A percentile compares a stretch with the other conserved stretches of the same genome.
These are phyloP conservation scores for Drosophila prosaltans DNA, from an alignment of 1,140 invertebrate species.

Conservation along the genomic window DNA sequence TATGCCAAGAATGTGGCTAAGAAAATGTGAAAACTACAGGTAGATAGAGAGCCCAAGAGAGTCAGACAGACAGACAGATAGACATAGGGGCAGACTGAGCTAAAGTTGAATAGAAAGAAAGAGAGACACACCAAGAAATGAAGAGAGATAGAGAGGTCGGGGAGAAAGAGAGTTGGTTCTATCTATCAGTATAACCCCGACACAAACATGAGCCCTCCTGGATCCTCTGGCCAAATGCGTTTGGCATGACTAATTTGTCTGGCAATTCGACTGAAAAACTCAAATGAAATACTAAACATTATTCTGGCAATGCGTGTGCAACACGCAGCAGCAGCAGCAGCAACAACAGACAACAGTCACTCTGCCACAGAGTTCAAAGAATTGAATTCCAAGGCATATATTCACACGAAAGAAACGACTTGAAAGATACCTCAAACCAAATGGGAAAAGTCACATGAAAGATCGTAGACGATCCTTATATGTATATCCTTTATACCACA, in stretches of 20 bases:
- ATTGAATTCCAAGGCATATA: background rate
- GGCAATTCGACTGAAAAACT: slow-evolving; percentile 52
- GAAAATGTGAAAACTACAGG: slow-evolving; percentile 51
- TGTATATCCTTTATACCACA: background rate
- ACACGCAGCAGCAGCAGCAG: slow-evolving; percentile 46
- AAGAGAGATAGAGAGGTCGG: slow-evolving; percentile 11
- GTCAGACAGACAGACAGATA: slow-evolving; percentile 14
- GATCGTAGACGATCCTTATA: no score
- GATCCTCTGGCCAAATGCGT: slow-evolving; percentile 33
- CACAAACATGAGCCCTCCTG: background rate
- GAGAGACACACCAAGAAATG: background rate
- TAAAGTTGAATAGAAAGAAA: slow-evolving; percentile 14
- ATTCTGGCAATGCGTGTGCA: slow-evolving; percentile 22
- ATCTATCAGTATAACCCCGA: slow-evolving; percentile 10
- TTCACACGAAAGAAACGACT: slow-evolving; percentile 1
- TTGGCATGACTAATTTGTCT: slow-evolving; percentile 73
- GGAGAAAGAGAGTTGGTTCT: slow-evolving; percentile 7
- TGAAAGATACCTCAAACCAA: background rate
- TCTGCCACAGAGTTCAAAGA: slow-evolving; percentile 5
- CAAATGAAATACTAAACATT: slow-evolving; percentile 47
- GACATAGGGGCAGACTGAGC: background rate
- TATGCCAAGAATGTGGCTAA: slow-evolving; percentile 49
- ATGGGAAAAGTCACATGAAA: no score
- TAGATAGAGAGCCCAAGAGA: slow-evolving; percentile 27
- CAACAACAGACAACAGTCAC: background rate